A percentile compares a stretch with the other conserved stretches of the same genome.
phyloP scores from a whole-genome alignment of 2,888 invertebrate species.

The Bimastos eiseni region DNA sequence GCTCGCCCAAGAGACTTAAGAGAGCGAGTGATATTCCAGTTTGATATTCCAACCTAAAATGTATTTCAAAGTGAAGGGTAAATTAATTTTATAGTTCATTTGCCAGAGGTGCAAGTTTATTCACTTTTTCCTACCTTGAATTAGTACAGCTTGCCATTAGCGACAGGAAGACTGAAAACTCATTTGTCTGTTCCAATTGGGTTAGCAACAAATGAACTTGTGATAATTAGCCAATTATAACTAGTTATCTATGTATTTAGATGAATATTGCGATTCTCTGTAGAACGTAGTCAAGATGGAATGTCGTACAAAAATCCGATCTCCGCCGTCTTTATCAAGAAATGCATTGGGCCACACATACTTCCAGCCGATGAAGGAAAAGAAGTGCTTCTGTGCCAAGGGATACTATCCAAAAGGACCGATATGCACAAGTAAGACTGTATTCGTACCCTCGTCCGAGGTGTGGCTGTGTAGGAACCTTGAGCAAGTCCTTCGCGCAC shows the following conservation, averaged over 20 bases:
- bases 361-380: conserved; percentile 36
- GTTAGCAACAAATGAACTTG: no score
- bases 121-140: not conserved
- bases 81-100: not conserved
- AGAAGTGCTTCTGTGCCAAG: conserved; percentile 43
- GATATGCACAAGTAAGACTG: conserved; percentile 43
- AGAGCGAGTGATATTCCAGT: not conserved
- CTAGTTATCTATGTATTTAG: no score
- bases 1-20: no score
- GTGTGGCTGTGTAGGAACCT: no score
- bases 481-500: no score
- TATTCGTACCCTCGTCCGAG: no score
- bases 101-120: not conserved
- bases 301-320: conserved; percentile 37
- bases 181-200: no score
- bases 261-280: not conserved
- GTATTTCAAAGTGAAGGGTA: no score
- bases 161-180: no score
- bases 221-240: no score
- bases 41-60: not conserved
- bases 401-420: conserved; percentile 43
- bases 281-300: conserved; percentile 40
- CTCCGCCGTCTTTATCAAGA: not conserved
- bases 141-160: no score
- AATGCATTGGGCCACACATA: conserved; percentile 13